These are phyloP conservation scores for Drosophila eohydei DNA, from an alignment of 2,888 invertebrate species.

Conservation along the genomic window DNA sequence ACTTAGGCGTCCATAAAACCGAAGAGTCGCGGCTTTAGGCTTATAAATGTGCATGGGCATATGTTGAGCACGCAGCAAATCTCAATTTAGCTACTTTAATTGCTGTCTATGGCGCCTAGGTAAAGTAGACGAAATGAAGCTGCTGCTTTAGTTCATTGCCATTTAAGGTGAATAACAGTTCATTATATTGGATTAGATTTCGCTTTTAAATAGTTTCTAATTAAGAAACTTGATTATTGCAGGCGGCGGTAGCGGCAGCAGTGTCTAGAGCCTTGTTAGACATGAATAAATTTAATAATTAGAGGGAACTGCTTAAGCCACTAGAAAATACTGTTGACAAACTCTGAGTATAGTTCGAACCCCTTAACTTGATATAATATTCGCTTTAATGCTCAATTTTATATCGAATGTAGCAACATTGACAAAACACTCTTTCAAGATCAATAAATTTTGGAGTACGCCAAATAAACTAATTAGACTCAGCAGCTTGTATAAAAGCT, in stretches of 20 bases:
- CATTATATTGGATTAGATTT: not conserved
- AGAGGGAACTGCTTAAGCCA: not conserved
- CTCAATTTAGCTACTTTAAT: constrained; percentile 15
- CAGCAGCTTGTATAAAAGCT: no score
- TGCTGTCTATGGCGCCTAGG: constrained; percentile 7
- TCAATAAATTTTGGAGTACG: no score
- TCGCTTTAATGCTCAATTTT: no score
- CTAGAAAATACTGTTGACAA: not conserved
- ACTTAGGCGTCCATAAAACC: constrained; percentile 25
- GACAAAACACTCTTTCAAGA: no score
- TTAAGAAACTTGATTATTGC: not conserved
- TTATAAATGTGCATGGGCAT: constrained; percentile 13
- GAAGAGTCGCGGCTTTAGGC: constrained; percentile 2
- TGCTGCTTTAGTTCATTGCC: not conserved
- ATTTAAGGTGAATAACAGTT: not conserved
- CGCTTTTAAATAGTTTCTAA: not conserved
- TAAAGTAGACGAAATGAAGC: not conserved
- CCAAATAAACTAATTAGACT: no score
- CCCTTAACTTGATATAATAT: no score
- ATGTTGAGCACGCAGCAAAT: constrained; percentile 4
- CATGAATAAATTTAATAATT: not conserved
- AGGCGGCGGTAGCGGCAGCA: not conserved
- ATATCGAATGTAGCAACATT: no score
- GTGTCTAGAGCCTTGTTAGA: not conserved
- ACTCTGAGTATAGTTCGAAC: no score